Evolutionary conservation across 2,113 vertebrate species (phyloP).

Genomic region (Macquaria ambigua): DNA sequence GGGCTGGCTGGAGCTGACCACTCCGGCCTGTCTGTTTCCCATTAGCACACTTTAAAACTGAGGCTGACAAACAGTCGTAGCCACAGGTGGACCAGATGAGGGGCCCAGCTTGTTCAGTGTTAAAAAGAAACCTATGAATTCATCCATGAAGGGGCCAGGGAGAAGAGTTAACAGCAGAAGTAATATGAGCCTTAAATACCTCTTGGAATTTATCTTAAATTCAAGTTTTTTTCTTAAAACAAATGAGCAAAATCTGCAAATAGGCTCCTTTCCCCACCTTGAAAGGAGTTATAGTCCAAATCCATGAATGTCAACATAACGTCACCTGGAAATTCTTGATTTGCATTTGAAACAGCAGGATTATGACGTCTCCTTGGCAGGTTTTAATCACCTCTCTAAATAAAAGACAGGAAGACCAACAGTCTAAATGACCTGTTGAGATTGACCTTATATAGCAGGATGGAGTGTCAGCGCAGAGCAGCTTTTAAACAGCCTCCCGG

Average conservation of each 20-base stretch:
- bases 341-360: constrained; percentile 44
- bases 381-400: constrained; percentile 8
- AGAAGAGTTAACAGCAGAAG: constrained; percentile 21
- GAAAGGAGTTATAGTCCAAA: background rate
- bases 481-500: constrained; percentile 31
- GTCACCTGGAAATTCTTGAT: constrained; percentile 7
- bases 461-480: constrained; percentile 22
- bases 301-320: background rate
- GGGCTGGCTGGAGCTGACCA: constrained; percentile 62
- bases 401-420: constrained; percentile 9
- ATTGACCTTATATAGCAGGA: constrained; percentile 28
- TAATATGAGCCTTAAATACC: constrained; percentile 6
- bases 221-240: background rate
- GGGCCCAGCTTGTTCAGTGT: background rate
- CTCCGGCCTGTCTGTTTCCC: constrained; percentile 83
- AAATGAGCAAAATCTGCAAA: background rate
- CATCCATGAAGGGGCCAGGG: constrained; percentile 32
- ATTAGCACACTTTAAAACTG: constrained; percentile 81
- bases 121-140: constrained; percentile 50
- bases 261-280: background rate
- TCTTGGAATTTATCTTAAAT: background rate
- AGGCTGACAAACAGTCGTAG: constrained; percentile 68
- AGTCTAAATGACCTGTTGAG: constrained; percentile 29
- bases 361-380: background rate
- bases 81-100: constrained; percentile 49